Evolutionary conservation across 1,140 invertebrate genomes (phyloP).

Genomic region (Rhyacophila brunnea): DNA sequence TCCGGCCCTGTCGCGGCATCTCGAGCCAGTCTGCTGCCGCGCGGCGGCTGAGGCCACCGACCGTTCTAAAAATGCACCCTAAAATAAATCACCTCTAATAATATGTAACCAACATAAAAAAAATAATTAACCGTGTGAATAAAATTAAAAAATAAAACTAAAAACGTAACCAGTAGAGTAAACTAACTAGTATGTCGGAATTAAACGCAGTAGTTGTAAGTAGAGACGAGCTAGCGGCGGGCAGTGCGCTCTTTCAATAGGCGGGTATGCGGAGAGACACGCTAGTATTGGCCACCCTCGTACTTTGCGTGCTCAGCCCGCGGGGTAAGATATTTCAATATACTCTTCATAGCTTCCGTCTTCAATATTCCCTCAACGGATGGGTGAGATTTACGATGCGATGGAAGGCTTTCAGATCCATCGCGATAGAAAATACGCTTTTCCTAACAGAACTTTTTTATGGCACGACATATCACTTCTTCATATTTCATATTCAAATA

Average conservation of each 20-base stretch:
- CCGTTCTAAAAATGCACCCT: constrained; percentile 36
- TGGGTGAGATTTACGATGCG: too few relatives aligned
- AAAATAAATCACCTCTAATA: constrained; percentile 32
- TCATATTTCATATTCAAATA: too few relatives aligned
- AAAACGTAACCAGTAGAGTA: constrained; percentile 30
- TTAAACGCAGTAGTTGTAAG: constrained; percentile 30
- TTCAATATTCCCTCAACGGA: too few relatives aligned
- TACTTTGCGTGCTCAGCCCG: constrained; percentile 32
- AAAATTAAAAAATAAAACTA: constrained; percentile 18
- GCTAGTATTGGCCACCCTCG: constrained; percentile 32
- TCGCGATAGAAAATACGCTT: too few relatives aligned
- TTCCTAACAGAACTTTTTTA: too few relatives aligned
- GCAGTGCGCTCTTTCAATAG: constrained; percentile 22
- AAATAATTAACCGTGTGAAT: constrained; percentile 24
- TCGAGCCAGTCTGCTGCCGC: constrained; percentile 34
- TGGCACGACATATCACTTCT: too few relatives aligned
- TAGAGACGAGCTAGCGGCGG: constrained; percentile 31
- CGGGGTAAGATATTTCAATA: constrained; percentile 20
- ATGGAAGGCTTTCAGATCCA: too few relatives aligned
- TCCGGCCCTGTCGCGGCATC: not conserved
- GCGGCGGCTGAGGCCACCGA: constrained; percentile 36
- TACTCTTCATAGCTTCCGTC: too few relatives aligned
- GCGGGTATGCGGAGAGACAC: constrained; percentile 30
- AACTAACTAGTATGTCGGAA: constrained; percentile 32
- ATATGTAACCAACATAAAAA: constrained; percentile 34